Evolutionary conservation across 2,113 vertebrate genomes (phyloP).

Genomic region (Rallus limicola): DNA sequence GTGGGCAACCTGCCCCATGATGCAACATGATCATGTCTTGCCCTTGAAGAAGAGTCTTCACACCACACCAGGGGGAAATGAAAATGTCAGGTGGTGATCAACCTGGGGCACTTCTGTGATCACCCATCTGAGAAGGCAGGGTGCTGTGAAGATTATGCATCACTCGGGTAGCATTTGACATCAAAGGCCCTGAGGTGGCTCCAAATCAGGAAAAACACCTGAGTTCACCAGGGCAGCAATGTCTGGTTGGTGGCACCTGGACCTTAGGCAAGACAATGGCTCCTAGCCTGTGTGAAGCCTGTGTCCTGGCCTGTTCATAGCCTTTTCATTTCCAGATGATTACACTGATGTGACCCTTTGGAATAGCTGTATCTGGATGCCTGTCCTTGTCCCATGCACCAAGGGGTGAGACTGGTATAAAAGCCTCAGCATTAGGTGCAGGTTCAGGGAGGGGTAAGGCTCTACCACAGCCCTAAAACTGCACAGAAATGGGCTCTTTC

Average conservation of each 20-base stretch:
- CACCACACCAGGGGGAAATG: neutral
- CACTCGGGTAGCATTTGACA: rapidly evolving
- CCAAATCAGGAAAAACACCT: neutral
- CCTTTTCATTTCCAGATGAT: neutral
- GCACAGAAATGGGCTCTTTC: neutral
- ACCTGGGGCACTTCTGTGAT: neutral
- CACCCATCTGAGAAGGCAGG: neutral
- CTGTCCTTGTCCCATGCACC: neutral
- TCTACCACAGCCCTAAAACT: neutral
- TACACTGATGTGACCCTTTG: neutral
- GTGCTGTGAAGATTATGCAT: neutral
- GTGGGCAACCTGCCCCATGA: neutral
- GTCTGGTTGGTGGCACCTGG: neutral
- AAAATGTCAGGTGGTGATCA: neutral
- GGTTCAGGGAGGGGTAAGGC: neutral
- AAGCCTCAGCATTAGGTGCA: neutral
- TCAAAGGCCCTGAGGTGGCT: neutral
- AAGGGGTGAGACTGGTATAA: neutral
- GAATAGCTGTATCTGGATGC: neutral
- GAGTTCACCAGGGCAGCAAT: rapidly evolving
- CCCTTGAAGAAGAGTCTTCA: neutral
- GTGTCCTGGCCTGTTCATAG: neutral
- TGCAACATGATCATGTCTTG: too few species aligned
- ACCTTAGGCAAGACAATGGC: neutral
- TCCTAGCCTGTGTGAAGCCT: neutral